Base-by-base conservation (phyloP, 2,888 invertebrate species). In the Pocota personata region DNA sequence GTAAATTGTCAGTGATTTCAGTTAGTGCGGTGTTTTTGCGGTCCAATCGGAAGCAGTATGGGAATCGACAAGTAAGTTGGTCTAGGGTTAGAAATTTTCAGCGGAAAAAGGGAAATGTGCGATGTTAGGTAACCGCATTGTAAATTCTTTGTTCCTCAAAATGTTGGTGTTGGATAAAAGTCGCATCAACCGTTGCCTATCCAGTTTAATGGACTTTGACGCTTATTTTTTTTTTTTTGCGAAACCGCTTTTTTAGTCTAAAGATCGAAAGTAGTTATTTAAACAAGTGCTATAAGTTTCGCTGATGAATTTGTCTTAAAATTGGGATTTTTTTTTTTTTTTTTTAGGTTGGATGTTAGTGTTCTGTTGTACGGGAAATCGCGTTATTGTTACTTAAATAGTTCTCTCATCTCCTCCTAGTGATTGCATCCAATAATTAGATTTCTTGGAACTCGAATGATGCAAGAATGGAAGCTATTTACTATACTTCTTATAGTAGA, bases 1-100 rank as follows among this genome's bases (percentile, higher is more conserved):
- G 35, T 57, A 16, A 57, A 35, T 32, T 37, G 19, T 21, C 32
- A 40, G 21, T 75, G 24, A 50, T 24, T 73, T 52, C 32, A 52
- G 24, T 35, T 62, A 14, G 12, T 32, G 16, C 55, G 50, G 43
- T 30, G 14, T 14, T 64, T 30, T 64, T 60, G 40, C 16, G 16
- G 24, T 60, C 46, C 12, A 71, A 21, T 75, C 32, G 57, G 69
- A 69, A 60, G 8, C 21, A 43, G 10, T 19, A 84, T 84, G 84
- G 79, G 83, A 50, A 79, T 84, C 24, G 84, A 84, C 58, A 84
- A 79, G 84, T 84, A 84, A 79, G 84, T 84, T 71, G 10, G 4
- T 8, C 1, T 52, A 32, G 10, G 10, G 14, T 35, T 66, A 10
- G 12, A 8, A 1, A 1, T 67, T 58, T 48, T 19, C 16, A 19